These are phyloP conservation scores for Phrynosoma blainvillii DNA, from an alignment of 2,113 vertebrate species.

Conservation along the genomic window DNA sequence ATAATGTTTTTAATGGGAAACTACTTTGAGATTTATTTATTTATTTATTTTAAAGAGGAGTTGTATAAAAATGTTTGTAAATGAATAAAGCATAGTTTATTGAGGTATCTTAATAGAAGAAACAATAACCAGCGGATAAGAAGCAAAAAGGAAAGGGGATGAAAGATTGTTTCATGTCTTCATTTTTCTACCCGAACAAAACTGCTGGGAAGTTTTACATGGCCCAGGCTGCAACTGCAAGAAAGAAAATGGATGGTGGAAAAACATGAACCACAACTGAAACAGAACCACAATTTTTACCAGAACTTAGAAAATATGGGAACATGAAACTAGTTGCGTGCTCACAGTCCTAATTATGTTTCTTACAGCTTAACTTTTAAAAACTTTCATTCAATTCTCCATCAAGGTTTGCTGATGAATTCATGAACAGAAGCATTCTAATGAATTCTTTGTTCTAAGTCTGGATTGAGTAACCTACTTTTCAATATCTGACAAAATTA, in stretches of 20 bases:
- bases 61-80: no score
- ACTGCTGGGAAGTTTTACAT: neutral
- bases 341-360: neutral
- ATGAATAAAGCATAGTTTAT: no score
- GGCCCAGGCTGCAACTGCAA: neutral
- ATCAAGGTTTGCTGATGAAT: conserved; percentile 31
- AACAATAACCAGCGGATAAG: no score
- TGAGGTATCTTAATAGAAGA: no score
- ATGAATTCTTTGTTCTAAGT: conserved; percentile 39
- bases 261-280: neutral
- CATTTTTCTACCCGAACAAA: neutral
- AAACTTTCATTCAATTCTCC: conserved; percentile 14
- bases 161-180: neutral
- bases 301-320: neutral
- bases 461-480: conserved; percentile 31
- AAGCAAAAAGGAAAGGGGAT: neutral
- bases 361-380: neutral
- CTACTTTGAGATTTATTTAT: no score
- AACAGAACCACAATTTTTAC: neutral
- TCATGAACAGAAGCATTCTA: neutral
- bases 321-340: neutral
- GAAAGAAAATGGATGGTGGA: neutral
- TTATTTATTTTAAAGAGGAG: no score
- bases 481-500: conserved; percentile 43
- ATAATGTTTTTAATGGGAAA: no score